Evolutionary conservation across 2,888 invertebrate genomes (phyloP).

Genomic region (Notodonta ziczac): DNA sequence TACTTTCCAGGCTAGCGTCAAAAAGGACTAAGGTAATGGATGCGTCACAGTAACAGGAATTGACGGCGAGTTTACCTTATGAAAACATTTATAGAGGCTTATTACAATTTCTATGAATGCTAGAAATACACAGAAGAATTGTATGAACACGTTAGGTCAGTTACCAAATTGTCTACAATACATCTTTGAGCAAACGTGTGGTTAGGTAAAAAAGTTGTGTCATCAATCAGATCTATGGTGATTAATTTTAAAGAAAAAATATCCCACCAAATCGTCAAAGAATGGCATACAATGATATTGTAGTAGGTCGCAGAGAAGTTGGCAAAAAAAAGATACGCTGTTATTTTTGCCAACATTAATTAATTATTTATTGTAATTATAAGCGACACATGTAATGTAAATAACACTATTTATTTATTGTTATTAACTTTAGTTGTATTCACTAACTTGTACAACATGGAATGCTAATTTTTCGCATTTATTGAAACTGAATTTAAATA

Average conservation of each 20-base stretch:
- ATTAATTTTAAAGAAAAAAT: not conserved
- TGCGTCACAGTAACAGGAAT: slow-evolving; percentile 55
- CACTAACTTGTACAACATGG: slow-evolving; percentile 69
- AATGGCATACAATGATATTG: slow-evolving; percentile 18
- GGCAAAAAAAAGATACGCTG: slow-evolving; percentile 21
- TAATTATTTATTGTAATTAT: slow-evolving; percentile 35
- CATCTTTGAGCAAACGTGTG: not conserved
- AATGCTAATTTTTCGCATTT: slow-evolving; percentile 74
- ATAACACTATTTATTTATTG: slow-evolving; percentile 68
- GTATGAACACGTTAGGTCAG: not conserved
- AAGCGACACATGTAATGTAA: slow-evolving; percentile 57
- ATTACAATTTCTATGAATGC: slow-evolving; percentile 32
- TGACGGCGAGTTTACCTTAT: slow-evolving; percentile 51
- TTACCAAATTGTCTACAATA: not conserved
- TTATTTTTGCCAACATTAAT: slow-evolving; percentile 35
- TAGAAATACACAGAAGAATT: slow-evolving; percentile 3
- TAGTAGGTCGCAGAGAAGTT: slow-evolving; percentile 38
- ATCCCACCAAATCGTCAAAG: slow-evolving; percentile 9
- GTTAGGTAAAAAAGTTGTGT: too few species aligned
- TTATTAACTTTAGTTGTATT: slow-evolving; percentile 51
- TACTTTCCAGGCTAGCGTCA: slow-evolving; percentile 75
- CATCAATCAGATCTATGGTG: not conserved
- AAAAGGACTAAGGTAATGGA: slow-evolving; percentile 72
- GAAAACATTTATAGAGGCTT: slow-evolving; percentile 40
- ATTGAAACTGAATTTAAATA: slow-evolving; percentile 63